Base-by-base conservation (phyloP, 2,113 vertebrate species). In the Campylomormyrus tamandua region DNA sequence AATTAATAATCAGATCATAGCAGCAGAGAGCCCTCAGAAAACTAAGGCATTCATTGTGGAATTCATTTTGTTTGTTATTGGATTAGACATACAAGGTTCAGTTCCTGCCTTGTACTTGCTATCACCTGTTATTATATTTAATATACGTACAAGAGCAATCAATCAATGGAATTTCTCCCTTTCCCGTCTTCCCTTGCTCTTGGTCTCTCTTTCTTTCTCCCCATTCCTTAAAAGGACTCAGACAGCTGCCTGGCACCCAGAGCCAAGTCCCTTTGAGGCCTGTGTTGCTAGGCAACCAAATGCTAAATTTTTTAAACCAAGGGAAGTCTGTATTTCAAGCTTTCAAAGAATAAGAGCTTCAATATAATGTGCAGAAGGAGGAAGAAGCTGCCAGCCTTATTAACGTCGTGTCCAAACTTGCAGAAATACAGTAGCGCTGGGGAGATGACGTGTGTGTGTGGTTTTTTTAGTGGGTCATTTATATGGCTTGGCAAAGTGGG, bases 281-380 rank as follows among this genome's bases (percentile, higher is more conserved):
- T 19, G 62, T 90, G 95, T 96, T 95, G 95, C 96, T 93, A 94
- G 91, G 96, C 95, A 95, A 96, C 96, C 94, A 93, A 95, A 96
- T 96, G 95, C 95, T 94, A 96, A 95, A 95, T 96, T 95, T 94
- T 88, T 92, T 93, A 95, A 93, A 93, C 92, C 92, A 90, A 93
- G 95, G 95, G 90, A 93, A 93, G 94, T 94, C 93, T 92, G 93
- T 94, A 92, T 95, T 94, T 92, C 92, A 91, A 91, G 92, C 92
- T 91, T 93, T 93, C 91, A 92, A 94, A 94, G 92, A 94, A 92
- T 90, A 91, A 84, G 83, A 83, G 48, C 90, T n/a, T n/a, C n/a
- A 66, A 83, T 85, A 83, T 74, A 89, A 86, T 92, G 88, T 90
- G 87, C 92, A 88, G 91, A 91, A 91, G 88, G 93, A 88, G 93